These are phyloP conservation scores for Dromiciops gliroides DNA, from an alignment of 2,113 vertebrate genomes.

Conservation along the genomic window DNA sequence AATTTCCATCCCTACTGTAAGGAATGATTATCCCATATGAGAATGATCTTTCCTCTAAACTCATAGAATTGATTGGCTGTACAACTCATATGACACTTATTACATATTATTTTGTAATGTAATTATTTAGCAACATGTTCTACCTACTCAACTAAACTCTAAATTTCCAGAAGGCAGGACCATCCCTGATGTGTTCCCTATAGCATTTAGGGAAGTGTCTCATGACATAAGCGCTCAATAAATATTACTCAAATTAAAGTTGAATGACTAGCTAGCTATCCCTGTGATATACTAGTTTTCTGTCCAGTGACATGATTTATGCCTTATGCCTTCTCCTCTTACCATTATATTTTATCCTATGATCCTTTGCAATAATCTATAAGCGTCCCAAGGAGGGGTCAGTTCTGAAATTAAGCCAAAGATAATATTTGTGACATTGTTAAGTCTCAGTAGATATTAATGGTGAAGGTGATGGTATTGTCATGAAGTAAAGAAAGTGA, in stretches of 20 bases:
- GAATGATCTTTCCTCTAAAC: too few relatives aligned
- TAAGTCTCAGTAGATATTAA: background rate
- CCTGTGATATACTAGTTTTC: background rate
- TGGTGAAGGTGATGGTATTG: background rate
- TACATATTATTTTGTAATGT: background rate
- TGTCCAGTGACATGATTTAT: background rate
- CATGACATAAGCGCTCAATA: too few relatives aligned
- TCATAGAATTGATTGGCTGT: too few relatives aligned
- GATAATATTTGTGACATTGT: background rate
- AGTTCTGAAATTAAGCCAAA: too few relatives aligned
- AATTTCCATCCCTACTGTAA: background rate
- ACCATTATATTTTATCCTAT: background rate
- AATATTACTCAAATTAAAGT: background rate
- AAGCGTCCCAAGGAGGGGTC: background rate
- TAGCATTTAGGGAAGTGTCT: too few relatives aligned
- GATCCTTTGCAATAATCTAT: background rate
- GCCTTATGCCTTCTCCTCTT: background rate
- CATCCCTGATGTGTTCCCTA: too few relatives aligned
- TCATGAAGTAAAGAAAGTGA: conserved; percentile 1
- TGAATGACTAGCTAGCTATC: background rate
- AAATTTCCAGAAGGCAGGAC: background rate
- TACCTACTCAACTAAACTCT: background rate
- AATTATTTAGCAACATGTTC: background rate
- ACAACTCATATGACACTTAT: background rate
- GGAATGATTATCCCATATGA: too few relatives aligned